These are phyloP conservation scores for Peribatodes rhomboidaria DNA, from an alignment of 2,888 invertebrate genomes.

Conservation along the genomic window DNA sequence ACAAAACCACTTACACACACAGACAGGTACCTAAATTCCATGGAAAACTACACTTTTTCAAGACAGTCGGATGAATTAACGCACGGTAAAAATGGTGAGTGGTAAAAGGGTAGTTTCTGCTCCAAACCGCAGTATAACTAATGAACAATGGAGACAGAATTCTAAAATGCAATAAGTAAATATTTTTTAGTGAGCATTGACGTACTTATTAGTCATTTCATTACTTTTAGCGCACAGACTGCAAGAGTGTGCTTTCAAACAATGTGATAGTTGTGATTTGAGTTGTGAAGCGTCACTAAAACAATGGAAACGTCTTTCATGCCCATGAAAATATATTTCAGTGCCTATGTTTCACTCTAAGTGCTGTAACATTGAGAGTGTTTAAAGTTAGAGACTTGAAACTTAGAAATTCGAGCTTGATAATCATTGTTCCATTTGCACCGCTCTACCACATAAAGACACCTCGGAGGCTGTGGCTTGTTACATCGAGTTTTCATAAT, in stretches of 20 bases:
- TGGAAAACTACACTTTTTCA: too few species aligned
- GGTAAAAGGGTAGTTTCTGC: too few species aligned
- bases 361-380: not conserved
- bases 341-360: not conserved
- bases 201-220: not conserved
- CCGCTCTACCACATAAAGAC: not conserved
- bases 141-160: too few species aligned
- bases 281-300: not conserved
- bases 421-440: not conserved
- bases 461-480: not conserved
- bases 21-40: too few species aligned
- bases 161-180: too few species aligned
- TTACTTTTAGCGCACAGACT: not conserved
- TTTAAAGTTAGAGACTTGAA: not conserved
- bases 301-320: not conserved
- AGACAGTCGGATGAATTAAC: too few species aligned
- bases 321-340: not conserved
- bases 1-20: too few species aligned
- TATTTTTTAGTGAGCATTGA: too few species aligned
- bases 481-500: constrained; percentile 13
- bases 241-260: not conserved
- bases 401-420: not conserved
- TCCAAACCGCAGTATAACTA: too few species aligned
- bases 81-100: too few species aligned
- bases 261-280: not conserved